Evolutionary conservation across 2,113 vertebrate species (phyloP).

Genomic region (Macquaria australasica): DNA sequence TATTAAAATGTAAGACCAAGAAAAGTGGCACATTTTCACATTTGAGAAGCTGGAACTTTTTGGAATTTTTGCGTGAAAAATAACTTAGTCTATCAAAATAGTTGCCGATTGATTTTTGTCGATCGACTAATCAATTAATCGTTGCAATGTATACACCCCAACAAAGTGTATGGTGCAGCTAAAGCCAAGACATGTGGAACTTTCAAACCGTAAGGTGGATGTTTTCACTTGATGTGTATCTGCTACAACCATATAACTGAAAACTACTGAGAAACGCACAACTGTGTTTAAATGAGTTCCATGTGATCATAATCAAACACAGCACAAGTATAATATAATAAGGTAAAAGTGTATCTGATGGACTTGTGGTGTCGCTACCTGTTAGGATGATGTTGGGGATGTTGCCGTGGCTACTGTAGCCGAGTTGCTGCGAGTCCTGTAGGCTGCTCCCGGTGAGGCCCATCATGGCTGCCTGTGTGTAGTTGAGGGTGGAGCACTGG

Average conservation of each 20-base stretch:
- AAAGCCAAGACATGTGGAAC: background rate
- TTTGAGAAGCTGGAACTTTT: no score
- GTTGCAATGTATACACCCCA: background rate
- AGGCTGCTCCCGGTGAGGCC: slow-evolving; percentile 94
- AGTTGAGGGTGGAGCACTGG: slow-evolving; percentile 96
- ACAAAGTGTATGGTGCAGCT: background rate
- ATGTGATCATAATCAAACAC: background rate
- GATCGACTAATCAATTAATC: no score
- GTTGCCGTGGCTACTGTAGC: slow-evolving; percentile 92
- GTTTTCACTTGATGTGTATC: background rate
- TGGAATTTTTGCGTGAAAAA: no score
- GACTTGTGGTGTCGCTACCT: slow-evolving; percentile 80
- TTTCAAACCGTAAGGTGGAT: no score
- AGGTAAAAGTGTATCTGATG: background rate
- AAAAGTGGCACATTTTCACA: no score
- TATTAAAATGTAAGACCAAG: no score
- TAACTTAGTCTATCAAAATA: no score
- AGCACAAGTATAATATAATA: background rate
- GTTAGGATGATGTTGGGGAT: slow-evolving; percentile 99
- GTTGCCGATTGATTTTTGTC: no score
- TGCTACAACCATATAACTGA: background rate
- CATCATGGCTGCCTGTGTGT: slow-evolving; percentile 98
- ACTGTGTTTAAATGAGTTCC: background rate
- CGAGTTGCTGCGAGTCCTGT: slow-evolving; percentile 90
- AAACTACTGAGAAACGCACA: background rate